Base-by-base conservation (phyloP, 1,140 invertebrate genomes). In the Sitophilus oryzae region DNA sequence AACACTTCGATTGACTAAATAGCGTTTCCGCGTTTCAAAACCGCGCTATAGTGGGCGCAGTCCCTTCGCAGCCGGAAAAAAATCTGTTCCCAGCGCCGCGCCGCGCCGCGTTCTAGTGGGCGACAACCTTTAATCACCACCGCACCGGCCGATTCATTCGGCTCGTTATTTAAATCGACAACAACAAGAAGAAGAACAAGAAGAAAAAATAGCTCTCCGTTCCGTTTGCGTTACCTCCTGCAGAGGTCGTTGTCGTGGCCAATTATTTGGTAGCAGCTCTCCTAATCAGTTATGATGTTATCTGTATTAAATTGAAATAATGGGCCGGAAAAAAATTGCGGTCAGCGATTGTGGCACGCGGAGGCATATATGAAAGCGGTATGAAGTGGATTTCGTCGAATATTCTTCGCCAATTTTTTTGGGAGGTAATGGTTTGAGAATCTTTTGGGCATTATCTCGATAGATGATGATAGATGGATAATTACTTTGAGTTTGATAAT, bases 251-350 rank as follows among this genome's bases (percentile, higher is more conserved):
- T 46, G 44, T 23, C 30, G 15, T n/a, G 44, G 21, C 22, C n/a
- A 46, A 30, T 46, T 34, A 46, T 34, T 46, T 46, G 44, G 44
- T 46, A 46, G 44, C 44, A 34, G 22, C 30, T 35, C 23, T 23
- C 8, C 21, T 16, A 46, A 46, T 46, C 44, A 46, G 30, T 46
- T 46, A 46, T 46, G 44, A 46, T 46, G 20, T 46, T 46, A 46
- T 46, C 23, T 35, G n/a, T 46, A 1, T 30, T 18, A 35, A 46
- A 46, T 35, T 30, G 23, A 46, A 46, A 34, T 42, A 42, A 42
- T 42, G 40, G 10, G 2, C 40, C 20, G 19, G 16, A 15, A 42
- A 42, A 41, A 42, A 42, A 18, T 20, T 3, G 40, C 4, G 15
- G 15, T 8, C 16, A 20, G 10, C 6, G 40, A n/a, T 5, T 6